Evolutionary conservation across 2,797 vertebrate genomes (phyloP).

Genomic region (Nothura maculosa): DNA sequence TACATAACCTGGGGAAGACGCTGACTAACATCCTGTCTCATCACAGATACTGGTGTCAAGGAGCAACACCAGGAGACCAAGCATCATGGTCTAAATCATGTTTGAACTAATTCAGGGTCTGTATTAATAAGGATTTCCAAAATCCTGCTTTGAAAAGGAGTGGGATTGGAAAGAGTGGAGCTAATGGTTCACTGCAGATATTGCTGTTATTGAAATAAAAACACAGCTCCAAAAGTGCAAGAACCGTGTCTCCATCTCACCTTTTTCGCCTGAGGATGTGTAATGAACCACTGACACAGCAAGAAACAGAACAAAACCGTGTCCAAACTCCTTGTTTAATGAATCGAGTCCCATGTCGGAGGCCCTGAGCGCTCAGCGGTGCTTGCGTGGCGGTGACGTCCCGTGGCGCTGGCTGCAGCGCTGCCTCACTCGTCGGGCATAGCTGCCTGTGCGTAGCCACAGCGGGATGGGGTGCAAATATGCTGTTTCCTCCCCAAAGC

Average conservation of each 20-base stretch:
- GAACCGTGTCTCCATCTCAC: not conserved
- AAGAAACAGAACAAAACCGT: not conserved
- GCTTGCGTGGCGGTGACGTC: not conserved
- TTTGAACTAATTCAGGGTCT: not conserved
- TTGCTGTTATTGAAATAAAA: not conserved
- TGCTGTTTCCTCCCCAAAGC: not conserved
- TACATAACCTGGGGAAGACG: not conserved
- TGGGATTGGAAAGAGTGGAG: not conserved
- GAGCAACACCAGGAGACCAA: not conserved
- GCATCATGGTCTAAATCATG: not conserved
- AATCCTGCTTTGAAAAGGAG: not conserved
- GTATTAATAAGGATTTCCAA: not conserved
- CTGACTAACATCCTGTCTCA: fast-evolving
- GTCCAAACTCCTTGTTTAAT: not conserved
- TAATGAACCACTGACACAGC: not conserved
- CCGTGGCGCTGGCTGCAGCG: fast-evolving
- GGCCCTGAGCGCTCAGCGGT: fast-evolving
- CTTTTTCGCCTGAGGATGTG: not conserved
- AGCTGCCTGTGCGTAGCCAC: not conserved
- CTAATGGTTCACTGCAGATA: not conserved
- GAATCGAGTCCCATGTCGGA: fast-evolving
- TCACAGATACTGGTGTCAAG: not conserved
- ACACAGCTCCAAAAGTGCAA: not conserved
- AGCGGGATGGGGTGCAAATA: not conserved
- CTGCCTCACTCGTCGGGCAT: not conserved